Percentiles rank a stretch among this genome's conserved stretches.
These are phyloP conservation scores for Mionectes macconnelli DNA, from an alignment of 2,113 vertebrate species.

Conservation along the genomic window DNA sequence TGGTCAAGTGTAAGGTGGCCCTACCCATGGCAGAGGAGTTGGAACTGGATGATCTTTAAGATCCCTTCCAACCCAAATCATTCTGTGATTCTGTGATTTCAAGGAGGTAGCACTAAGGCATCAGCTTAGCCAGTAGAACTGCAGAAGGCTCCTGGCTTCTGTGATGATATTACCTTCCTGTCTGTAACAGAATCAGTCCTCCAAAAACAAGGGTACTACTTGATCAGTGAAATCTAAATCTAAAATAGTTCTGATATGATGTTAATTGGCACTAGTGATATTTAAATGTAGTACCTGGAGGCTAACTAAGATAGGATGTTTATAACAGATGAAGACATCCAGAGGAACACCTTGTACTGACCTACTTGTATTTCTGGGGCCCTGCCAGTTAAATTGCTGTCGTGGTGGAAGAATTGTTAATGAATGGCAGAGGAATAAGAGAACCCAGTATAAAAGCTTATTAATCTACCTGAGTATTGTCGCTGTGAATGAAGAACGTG, in stretches of 20 bases:
- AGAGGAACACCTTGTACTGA: conserved; percentile 72
- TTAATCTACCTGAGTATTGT: conserved; percentile 8
- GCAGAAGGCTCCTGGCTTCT: neutral
- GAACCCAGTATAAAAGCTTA: conserved; percentile 4
- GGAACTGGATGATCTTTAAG: neutral
- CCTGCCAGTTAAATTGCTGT: conserved; percentile 62
- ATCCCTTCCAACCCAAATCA: neutral
- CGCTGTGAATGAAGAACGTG: conserved; percentile 13
- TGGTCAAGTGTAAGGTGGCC: neutral
- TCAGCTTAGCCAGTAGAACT: neutral
- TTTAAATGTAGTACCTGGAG: conserved; percentile 52
- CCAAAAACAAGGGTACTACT: neutral
- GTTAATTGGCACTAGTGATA: conserved; percentile 42
- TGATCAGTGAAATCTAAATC: conserved; percentile 3
- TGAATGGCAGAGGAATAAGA: conserved; percentile 26
- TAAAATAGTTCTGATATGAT: conserved; percentile 12
- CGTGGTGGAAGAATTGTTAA: conserved; percentile 46
- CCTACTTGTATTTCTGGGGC: conserved; percentile 55
- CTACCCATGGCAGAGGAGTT: neutral
- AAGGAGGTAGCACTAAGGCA: neutral
- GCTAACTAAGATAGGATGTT: conserved; percentile 64
- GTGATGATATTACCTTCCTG: neutral
- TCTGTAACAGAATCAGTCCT: neutral
- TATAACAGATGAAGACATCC: conserved; percentile 45
- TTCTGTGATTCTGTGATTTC: neutral